Evolutionary conservation across 2,113 vertebrate genomes (phyloP).

Genomic region (Phodopus roborovskii): DNA sequence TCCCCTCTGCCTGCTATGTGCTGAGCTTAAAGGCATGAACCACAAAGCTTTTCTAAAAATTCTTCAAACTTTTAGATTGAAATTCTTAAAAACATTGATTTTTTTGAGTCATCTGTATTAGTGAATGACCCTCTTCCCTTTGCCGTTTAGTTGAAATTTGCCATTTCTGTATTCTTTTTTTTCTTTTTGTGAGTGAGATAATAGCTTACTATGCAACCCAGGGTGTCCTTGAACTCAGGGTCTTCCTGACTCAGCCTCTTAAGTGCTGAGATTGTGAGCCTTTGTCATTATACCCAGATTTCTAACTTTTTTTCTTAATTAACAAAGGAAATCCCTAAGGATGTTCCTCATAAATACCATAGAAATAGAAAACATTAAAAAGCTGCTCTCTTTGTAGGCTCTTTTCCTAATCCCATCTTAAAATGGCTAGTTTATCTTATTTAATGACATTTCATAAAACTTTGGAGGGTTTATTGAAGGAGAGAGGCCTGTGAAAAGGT

Average conservation of each 20-base stretch:
- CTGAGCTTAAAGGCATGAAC: neutral
- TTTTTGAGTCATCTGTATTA: constrained; percentile 26
- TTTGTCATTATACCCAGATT: neutral
- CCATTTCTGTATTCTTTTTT: neutral
- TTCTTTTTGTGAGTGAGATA: neutral
- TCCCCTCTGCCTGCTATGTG: neutral
- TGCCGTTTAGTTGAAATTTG: neutral
- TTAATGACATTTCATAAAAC: constrained; percentile 12
- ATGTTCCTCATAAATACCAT: neutral
- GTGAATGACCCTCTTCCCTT: neutral
- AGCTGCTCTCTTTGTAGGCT: neutral
- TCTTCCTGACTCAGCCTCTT: neutral
- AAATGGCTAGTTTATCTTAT: neutral
- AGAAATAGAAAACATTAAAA: constrained; percentile 42
- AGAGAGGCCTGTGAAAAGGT: neutral
- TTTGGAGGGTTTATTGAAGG: neutral
- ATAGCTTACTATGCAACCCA: neutral
- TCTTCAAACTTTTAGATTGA: constrained; percentile 42
- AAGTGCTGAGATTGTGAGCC: neutral
- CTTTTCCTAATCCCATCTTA: neutral
- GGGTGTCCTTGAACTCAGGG: neutral
- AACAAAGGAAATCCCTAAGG: neutral
- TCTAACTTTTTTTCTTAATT: neutral
- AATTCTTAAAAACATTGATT: constrained; percentile 22
- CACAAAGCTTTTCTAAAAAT: neutral